Evolutionary conservation across 2,797 vertebrate genomes (phyloP).

Genomic region (Microctenopoma lineatum): DNA sequence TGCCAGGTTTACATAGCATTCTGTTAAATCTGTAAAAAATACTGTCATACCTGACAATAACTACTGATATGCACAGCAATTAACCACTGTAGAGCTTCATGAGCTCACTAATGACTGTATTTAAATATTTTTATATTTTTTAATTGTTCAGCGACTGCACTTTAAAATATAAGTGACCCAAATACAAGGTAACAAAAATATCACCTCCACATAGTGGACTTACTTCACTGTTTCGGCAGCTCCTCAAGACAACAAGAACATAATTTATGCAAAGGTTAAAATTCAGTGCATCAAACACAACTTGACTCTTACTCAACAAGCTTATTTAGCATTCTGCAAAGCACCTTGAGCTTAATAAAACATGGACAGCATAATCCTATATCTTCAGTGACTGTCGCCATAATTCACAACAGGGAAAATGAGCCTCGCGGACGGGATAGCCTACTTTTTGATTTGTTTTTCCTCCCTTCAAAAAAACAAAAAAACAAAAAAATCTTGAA

Average conservation of each 20-base stretch:
- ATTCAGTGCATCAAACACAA: conserved; percentile 62
- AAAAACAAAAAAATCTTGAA: conserved; percentile 50
- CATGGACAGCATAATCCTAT: conserved; percentile 58
- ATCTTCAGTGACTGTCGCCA: conserved; percentile 60
- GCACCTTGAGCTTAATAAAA: conserved; percentile 62
- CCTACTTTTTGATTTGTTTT: conserved; percentile 60
- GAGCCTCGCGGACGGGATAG: conserved; percentile 48
- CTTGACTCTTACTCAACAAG: conserved; percentile 46
- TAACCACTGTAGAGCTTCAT: conserved; percentile 6
- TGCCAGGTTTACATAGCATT: conserved; percentile 29
- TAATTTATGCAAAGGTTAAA: conserved; percentile 56
- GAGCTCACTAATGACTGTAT: conserved; percentile 12
- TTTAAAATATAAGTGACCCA: conserved; percentile 30
- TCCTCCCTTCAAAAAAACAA: conserved; percentile 38
- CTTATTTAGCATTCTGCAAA: conserved; percentile 62
- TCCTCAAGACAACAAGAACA: conserved; percentile 38
- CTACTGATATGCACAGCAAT: conserved; percentile 13
- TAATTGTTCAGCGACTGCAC: conserved; percentile 12
- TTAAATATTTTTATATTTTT: conserved; percentile 10
- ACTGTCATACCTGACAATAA: conserved; percentile 9
- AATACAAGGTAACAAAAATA: conserved; percentile 21
- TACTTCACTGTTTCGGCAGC: conserved; percentile 18
- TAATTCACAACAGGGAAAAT: conserved; percentile 67
- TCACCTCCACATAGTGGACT: conserved; percentile 2
- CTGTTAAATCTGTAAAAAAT: conserved; percentile 37